phyloP scores from a whole-genome alignment of 2,888 invertebrate species.

The Caenorhabditis virilis region DNA sequence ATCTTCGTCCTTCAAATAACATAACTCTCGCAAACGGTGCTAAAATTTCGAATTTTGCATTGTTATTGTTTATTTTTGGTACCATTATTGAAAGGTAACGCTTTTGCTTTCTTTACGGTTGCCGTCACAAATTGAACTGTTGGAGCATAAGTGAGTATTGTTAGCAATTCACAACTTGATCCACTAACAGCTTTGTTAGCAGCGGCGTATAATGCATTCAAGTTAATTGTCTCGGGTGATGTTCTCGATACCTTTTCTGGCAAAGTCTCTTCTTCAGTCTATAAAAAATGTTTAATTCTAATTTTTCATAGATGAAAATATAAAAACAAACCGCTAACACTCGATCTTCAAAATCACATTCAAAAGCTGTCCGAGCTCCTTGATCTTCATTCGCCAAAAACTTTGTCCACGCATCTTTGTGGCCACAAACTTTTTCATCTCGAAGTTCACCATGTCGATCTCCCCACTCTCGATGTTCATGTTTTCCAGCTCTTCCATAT shows the following conservation, averaged over 20 bases:
- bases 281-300: conserved; percentile 6
- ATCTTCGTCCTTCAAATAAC: conserved; percentile 60
- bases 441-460: conserved; percentile 65
- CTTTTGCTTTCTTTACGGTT: conserved; percentile 63
- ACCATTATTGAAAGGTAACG: conserved; percentile 56
- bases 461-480: conserved; percentile 66
- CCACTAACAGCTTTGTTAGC: conserved; percentile 43
- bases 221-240: conserved; percentile 45
- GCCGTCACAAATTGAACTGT: conserved; percentile 64
- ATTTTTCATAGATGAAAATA: not conserved
- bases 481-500: conserved; percentile 63
- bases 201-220: conserved; percentile 49
- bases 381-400: conserved; percentile 60
- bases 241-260: conserved; percentile 43
- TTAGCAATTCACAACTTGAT: conserved; percentile 53
- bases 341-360: conserved; percentile 60
- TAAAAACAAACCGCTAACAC: conserved; percentile 42
- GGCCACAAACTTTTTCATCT: conserved; percentile 65
- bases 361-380: conserved; percentile 55
- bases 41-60: conserved; percentile 16
- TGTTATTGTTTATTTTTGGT: not conserved
- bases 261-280: conserved; percentile 54
- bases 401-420: conserved; percentile 67
- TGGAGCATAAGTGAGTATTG: conserved; percentile 64
- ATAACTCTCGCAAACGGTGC: conserved; percentile 61